A percentile compares a stretch with the other conserved stretches of the same genome.
Conservation (phyloP, 2,888 invertebrate species). For the Callimorpha dominula region DNA sequence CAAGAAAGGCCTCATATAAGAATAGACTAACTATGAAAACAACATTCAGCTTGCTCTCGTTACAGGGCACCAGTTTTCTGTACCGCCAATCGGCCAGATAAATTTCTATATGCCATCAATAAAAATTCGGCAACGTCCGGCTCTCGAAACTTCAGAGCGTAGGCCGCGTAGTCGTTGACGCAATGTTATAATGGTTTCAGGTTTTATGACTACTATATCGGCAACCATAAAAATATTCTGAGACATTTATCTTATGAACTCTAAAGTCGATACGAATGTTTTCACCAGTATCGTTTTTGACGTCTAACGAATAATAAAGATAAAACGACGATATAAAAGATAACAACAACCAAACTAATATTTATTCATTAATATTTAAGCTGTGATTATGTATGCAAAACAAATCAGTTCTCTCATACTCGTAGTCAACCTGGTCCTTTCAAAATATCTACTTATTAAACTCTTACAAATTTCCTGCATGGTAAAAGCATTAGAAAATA, state of each 20-base stretch:
- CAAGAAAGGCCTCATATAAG: conserved; percentile 40
- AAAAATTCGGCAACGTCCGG: conserved; percentile 26
- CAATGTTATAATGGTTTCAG: conserved; percentile 66
- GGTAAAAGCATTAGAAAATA: conserved; percentile 63
- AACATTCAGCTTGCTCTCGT: background rate
- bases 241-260: conserved; percentile 60
- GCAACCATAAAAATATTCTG: conserved; percentile 75
- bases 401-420: background rate
- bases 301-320: no score
- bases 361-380: background rate
- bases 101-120: background rate
- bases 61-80: background rate
- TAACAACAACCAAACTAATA: background rate
- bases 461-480: conserved; percentile 8
- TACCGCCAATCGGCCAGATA: background rate
- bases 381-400: background rate
- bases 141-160: conserved; percentile 44
- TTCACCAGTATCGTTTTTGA: conserved; percentile 23
- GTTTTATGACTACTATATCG: conserved; percentile 72
- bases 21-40: background rate
- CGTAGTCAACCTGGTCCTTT: background rate
- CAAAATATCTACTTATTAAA: background rate
- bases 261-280: conserved; percentile 55
- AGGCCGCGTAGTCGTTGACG: conserved; percentile 67
- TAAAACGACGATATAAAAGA: no score